These are phyloP conservation scores for Pseudomugil gertrudae DNA, from an alignment of 2,797 vertebrate species.

Conservation along the genomic window DNA sequence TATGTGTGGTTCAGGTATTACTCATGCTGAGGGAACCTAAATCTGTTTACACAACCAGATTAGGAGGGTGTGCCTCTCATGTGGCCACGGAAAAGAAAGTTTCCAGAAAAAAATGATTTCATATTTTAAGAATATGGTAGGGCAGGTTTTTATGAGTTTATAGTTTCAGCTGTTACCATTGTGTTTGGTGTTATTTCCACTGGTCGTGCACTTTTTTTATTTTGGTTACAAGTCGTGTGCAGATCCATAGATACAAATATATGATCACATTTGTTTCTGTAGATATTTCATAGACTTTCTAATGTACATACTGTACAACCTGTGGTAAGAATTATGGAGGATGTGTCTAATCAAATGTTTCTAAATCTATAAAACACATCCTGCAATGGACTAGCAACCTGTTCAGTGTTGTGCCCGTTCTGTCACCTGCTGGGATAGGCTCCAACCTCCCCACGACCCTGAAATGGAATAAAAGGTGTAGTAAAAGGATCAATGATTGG, in stretches of 20 bases:
- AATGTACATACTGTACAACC: too few relatives aligned
- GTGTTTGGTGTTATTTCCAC: background rate
- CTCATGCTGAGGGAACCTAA: conserved; percentile 12
- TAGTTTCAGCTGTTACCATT: background rate
- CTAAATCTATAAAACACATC: too few relatives aligned
- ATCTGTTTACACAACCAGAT: conserved; percentile 24
- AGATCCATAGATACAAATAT: background rate
- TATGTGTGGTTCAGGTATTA: conserved; percentile 30
- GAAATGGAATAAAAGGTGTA: too few relatives aligned
- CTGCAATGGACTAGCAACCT: too few relatives aligned
- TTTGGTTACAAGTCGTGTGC: background rate
- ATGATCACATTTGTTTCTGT: background rate
- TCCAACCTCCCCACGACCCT: too few relatives aligned
- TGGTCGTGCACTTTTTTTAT: background rate
- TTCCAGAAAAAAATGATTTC: background rate
- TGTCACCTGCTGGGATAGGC: too few relatives aligned
- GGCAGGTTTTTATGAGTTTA: background rate
- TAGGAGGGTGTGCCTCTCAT: background rate
- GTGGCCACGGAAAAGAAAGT: conserved; percentile 1
- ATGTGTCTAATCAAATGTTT: too few relatives aligned
- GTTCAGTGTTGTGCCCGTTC: too few relatives aligned
- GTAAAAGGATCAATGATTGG: too few relatives aligned
- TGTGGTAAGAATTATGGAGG: too few relatives aligned
- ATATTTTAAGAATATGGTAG: background rate
- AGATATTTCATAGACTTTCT: background rate